A percentile compares a stretch with the other conserved stretches of the same genome.
These are phyloP conservation scores for Ophion ellenae DNA, from an alignment of 2,888 invertebrate genomes.

Conservation along the genomic window DNA sequence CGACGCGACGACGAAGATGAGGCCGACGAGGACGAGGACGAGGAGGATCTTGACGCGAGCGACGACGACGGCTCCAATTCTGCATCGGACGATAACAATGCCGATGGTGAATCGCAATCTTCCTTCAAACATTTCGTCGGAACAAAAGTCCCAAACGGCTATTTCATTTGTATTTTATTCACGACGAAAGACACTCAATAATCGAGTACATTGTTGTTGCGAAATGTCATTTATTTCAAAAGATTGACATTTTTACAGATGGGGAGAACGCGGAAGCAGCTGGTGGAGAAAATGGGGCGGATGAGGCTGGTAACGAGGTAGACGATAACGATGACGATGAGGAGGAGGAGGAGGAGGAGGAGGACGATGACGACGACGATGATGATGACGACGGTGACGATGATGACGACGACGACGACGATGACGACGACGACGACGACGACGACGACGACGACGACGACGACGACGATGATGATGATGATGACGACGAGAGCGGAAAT, in stretches of 20 bases:
- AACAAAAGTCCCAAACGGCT: not conserved
- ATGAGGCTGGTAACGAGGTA: constrained; percentile 72
- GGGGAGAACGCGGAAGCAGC: constrained; percentile 73
- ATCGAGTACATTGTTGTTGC: not conserved
- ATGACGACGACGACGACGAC: constrained; percentile 70
- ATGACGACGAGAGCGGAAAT: constrained; percentile 78
- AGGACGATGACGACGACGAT: constrained; percentile 76
- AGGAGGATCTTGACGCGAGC: constrained; percentile 86
- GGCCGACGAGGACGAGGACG: constrained; percentile 89
- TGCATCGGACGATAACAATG: constrained; percentile 83
- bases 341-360: constrained; percentile 72
- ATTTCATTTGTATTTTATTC: not conserved
- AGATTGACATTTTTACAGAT: constrained; percentile 62
- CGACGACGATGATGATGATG: constrained; percentile 75
- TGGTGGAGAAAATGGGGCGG: constrained; percentile 71
- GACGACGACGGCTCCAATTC: constrained; percentile 86
- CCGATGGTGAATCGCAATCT: constrained; percentile 76
- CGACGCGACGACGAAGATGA: constrained; percentile 95
- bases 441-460: constrained; percentile 76
- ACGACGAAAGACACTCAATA: not conserved
- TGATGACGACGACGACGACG: constrained; percentile 70
- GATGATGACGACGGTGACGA: constrained; percentile 76
- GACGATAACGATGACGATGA: constrained; percentile 70
- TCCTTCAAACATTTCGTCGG: not conserved
- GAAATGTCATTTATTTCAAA: not conserved